These are phyloP conservation scores for Podargus strigoides DNA, from an alignment of 2,797 vertebrate species.

Conservation along the genomic window DNA sequence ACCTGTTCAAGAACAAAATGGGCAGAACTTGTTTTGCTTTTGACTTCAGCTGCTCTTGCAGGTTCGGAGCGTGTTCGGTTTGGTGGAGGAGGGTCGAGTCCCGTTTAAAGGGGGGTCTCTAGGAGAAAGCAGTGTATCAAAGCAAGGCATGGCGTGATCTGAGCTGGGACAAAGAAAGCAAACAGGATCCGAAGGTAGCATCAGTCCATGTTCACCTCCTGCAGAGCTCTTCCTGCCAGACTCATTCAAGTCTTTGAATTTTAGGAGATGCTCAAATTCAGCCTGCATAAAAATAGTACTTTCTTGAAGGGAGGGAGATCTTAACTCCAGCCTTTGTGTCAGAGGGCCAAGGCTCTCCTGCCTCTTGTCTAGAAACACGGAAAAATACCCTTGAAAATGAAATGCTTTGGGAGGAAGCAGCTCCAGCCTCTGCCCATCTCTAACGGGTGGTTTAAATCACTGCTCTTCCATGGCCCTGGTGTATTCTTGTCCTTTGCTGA, in stretches of 20 bases:
- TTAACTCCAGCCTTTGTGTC: not conserved
- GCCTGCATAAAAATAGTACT: accelerated
- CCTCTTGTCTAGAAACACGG: not conserved
- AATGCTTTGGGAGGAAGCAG: not conserved
- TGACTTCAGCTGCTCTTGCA: not conserved
- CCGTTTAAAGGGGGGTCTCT: accelerated
- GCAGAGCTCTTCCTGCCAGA: not conserved
- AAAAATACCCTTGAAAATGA: not conserved
- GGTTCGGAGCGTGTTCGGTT: not conserved
- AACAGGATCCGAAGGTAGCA: not conserved
- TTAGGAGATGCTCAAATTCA: not conserved
- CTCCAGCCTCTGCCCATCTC: not conserved
- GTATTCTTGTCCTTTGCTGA: not conserved
- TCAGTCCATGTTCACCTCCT: accelerated
- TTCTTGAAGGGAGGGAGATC: not conserved
- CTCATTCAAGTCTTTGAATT: not conserved
- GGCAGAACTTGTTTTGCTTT: not conserved
- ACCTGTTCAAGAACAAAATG: not conserved
- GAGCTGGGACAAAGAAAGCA: accelerated
- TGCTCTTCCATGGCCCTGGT: accelerated
- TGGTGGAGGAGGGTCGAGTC: not conserved
- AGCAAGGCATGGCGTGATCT: accelerated
- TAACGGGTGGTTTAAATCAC: accelerated
- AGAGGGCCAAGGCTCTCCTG: not conserved
- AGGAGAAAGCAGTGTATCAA: accelerated